Evolutionary conservation across 2,888 invertebrate species (phyloP).

Genomic region (Drosophila sordidula): DNA sequence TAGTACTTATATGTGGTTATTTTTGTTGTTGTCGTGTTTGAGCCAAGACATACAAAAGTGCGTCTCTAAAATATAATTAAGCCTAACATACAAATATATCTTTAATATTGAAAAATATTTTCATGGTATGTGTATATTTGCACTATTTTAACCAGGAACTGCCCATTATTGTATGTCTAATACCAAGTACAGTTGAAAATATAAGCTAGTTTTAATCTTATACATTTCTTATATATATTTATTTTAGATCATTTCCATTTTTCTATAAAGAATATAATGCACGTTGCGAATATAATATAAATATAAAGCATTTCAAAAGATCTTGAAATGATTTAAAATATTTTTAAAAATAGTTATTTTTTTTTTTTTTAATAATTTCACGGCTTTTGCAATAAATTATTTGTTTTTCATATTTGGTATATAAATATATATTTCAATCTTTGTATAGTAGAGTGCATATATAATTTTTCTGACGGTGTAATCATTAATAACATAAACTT

Average conservation of each 20-base stretch:
- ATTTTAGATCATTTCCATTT: background rate
- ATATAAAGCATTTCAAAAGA: conserved; percentile 3
- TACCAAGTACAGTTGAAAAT: conserved; percentile 13
- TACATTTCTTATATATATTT: background rate
- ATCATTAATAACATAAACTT: conserved; percentile 13
- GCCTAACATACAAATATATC: conserved; percentile 26
- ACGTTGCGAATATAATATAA: conserved; percentile 41
- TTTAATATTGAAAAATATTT: conserved; percentile 46
- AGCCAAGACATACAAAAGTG: conserved; percentile 19
- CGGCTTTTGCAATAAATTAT: background rate
- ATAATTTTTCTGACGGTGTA: conserved; percentile 22
- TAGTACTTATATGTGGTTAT: conserved; percentile 2
- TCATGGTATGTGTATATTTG: conserved; percentile 65
- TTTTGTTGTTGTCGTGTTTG: background rate
- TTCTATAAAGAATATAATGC: conserved; percentile 35
- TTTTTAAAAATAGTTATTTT: too few species aligned
- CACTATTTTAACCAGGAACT: conserved; percentile 78
- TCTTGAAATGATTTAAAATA: background rate
- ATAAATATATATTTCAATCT: background rate
- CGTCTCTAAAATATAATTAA: conserved; percentile 32
- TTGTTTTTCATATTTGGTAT: conserved; percentile 3
- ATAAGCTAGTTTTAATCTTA: conserved; percentile 3
- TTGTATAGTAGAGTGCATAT: conserved; percentile 17
- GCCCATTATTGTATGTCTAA: conserved; percentile 52
- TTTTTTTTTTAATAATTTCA: conserved; percentile 3